A percentile compares a stretch with the other conserved stretches of the same genome.
Evolutionary conservation across 2,113 vertebrate species (phyloP).

Genomic region (Rhinoderma darwinii): DNA sequence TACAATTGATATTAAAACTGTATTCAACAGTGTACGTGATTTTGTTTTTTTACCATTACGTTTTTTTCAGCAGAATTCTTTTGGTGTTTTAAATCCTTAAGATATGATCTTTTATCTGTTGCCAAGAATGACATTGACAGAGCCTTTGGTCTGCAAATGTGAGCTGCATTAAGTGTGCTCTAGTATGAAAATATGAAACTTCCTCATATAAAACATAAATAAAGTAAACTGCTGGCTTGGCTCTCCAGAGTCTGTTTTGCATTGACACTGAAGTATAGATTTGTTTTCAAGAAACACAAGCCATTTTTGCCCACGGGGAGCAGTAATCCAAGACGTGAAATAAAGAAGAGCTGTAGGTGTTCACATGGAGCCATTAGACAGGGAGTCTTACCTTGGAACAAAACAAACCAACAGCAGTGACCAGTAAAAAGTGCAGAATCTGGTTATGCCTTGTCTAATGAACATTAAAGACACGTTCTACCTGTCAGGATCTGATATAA

Average conservation of each 20-base stretch:
- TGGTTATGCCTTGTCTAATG: constrained; percentile 8
- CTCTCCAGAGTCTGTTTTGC: constrained; percentile 23
- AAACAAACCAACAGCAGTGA: not conserved
- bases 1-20: not conserved
- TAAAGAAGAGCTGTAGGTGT: constrained; percentile 17
- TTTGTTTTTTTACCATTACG: not conserved
- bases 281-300: constrained; percentile 30
- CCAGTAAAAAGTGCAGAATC: constrained; percentile 11
- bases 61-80: constrained; percentile 26
- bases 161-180: constrained; percentile 29
- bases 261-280: constrained; percentile 38
- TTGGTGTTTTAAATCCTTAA: constrained; percentile 31
- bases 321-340: not conserved
- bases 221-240: constrained; percentile 24
- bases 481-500: constrained; percentile 21
- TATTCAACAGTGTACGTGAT: not conserved
- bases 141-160: constrained; percentile 33
- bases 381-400: not conserved
- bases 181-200: constrained; percentile 41
- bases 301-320: constrained; percentile 15
- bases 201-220: constrained; percentile 48
- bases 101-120: constrained; percentile 12
- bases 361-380: constrained; percentile 8
- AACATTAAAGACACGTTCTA: constrained; percentile 7
- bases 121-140: constrained; percentile 43